Evolutionary conservation across 2,888 invertebrate species (phyloP).

Genomic region (Deilephila porcellus): DNA sequence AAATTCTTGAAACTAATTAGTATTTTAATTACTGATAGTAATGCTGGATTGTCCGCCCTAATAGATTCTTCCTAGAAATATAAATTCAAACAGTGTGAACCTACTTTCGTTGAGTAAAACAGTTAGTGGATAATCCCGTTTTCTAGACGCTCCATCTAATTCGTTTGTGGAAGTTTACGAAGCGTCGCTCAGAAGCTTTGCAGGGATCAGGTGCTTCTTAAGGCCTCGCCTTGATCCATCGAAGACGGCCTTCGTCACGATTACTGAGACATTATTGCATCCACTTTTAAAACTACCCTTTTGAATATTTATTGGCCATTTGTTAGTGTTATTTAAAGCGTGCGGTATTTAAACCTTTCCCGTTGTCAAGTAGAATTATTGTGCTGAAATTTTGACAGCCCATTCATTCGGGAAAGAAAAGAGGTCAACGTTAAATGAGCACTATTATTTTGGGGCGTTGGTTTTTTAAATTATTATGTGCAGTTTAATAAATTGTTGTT

Average conservation of each 20-base stretch:
- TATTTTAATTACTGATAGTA: not conserved
- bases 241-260: conserved; percentile 57
- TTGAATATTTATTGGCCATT: conserved; percentile 33
- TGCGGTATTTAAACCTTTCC: conserved; percentile 1
- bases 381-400: conserved; percentile 5
- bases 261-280: conserved; percentile 49
- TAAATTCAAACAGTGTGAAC: conserved; percentile 11
- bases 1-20: too few species aligned
- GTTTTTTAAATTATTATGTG: not conserved
- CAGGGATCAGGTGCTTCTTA: conserved; percentile 62
- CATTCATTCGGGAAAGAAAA: conserved; percentile 5
- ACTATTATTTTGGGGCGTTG: conserved; percentile 6
- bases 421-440: conserved; percentile 8
- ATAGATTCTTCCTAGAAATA: not conserved
- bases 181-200: conserved; percentile 49
- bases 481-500: not conserved
- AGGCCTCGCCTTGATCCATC: conserved; percentile 53
- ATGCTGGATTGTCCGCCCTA: not conserved
- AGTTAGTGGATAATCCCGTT: conserved; percentile 63
- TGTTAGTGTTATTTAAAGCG: not conserved
- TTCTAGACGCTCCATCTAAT: conserved; percentile 63
- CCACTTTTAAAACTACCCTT: conserved; percentile 48
- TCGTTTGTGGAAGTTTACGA: conserved; percentile 65
- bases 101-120: conserved; percentile 28
- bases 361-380: conserved; percentile 11